phyloP scores from a whole-genome alignment of 2,888 invertebrate species.

The Drosophila putrida region DNA sequence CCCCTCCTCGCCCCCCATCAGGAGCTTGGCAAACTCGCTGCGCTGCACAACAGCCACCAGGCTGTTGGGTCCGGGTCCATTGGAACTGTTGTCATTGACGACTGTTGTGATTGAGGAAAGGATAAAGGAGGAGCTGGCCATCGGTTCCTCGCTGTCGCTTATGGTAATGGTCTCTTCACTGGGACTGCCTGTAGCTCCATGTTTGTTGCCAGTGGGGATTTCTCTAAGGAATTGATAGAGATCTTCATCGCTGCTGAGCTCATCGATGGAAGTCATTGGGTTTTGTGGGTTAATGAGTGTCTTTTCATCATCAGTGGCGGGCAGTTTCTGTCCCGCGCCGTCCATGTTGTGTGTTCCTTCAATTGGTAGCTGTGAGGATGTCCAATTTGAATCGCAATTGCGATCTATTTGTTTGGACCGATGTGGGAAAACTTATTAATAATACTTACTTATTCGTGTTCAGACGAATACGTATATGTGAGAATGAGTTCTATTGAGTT shows the following conservation, averaged over 20 bases:
- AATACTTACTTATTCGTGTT: constrained; percentile 28
- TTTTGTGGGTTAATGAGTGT: constrained; percentile 8
- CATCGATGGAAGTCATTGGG: constrained; percentile 12
- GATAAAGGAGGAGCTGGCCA: constrained; percentile 27
- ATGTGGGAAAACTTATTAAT: constrained; percentile 13
- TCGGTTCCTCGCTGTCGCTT: constrained; percentile 30
- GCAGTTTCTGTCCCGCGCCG: constrained; percentile 16
- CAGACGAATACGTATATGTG: constrained; percentile 25
- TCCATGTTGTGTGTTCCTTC: constrained; percentile 30
- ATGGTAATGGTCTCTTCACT: constrained; percentile 23
- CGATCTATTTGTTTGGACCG: constrained; percentile 21
- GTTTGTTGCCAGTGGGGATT: constrained; percentile 13
- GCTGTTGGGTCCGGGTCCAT: constrained; percentile 10
- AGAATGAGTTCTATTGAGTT: constrained; percentile 17
- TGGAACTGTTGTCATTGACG: neutral
- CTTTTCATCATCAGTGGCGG: constrained; percentile 33
- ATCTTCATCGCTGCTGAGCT: constrained; percentile 28
- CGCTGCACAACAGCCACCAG: constrained; percentile 40
- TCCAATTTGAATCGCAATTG: constrained; percentile 21
- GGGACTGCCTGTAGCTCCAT: neutral
- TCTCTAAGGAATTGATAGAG: constrained; percentile 21
- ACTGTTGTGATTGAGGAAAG: neutral
- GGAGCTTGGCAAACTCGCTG: constrained; percentile 44
- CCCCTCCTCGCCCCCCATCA: constrained; percentile 59
- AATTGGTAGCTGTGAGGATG: constrained; percentile 9